Base-by-base conservation (phyloP, 2,113 vertebrate genomes). In the Vimba vimba region DNA sequence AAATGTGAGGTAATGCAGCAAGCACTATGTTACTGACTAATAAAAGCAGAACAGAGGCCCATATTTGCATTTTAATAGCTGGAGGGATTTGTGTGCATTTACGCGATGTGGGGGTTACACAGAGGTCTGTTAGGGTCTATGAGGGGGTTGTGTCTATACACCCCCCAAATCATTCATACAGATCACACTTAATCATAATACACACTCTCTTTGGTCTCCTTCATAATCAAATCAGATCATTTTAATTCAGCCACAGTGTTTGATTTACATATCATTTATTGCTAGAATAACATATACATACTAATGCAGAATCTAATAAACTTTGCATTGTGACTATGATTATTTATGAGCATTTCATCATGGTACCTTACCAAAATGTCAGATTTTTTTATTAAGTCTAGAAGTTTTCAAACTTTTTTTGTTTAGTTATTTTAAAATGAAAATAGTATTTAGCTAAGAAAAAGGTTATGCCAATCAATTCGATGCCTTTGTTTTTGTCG, bases 1-100 rank as follows among this genome's bases (percentile, higher is more conserved):
- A 52, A 17, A 55, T 8, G 15, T 55, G 15, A 21, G 9, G 3
- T 47, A 66, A 52, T 36, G 27, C 68, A 36, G 71, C 80, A 43
- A 36, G 71, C 80, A 43, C 55, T 81, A 55, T 57, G 77, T 69
- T 77, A 77, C 62, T 36, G 75, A 71, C 25, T 64, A 30, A 71
- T 86, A 85, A 89, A 85, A 83, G 79, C 78, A 89, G 85, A 50
- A 57, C 50, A 79, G 84, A 66, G 79, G 86, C 23, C 45, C 85
- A 83, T 84, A 87, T 89, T 87, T 84, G 83, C 88, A 87, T 89
- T 76, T 86, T 87, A 86, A 86, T 89, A 76, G 86, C 71, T 80
- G 50, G 80, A 81, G 88, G 88, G 86, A 74, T 78, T 86, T 64
- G 75, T 80, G 86, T 83, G 87, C 17, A 89, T 89, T 84, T 86